phyloP scores from a whole-genome alignment of 2,113 vertebrate species.

The Oreochromis niloticus region DNA sequence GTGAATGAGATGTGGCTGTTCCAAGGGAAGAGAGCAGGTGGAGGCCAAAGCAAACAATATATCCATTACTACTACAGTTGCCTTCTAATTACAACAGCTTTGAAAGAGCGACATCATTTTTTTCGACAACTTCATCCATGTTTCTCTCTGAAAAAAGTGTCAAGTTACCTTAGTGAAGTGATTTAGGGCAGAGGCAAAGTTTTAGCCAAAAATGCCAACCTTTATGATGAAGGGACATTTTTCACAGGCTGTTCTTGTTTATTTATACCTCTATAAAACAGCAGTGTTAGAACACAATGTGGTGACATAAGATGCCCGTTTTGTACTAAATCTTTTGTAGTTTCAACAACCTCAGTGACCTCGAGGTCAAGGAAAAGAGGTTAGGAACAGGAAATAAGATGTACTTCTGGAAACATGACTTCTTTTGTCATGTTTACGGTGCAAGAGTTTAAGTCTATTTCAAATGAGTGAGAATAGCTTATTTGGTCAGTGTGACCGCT shows the following conservation, averaged over 20 bases:
- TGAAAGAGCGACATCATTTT: background rate
- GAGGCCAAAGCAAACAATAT: background rate
- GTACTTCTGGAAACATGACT: background rate
- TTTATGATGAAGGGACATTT: background rate
- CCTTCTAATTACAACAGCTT: background rate
- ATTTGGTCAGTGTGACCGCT: background rate
- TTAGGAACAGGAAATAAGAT: background rate
- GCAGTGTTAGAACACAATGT: background rate
- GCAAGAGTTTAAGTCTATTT: rapidly evolving
- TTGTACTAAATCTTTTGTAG: background rate
- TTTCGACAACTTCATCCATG: background rate
- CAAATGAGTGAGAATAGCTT: background rate
- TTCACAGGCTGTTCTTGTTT: background rate
- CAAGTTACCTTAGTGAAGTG: background rate
- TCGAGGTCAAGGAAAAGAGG: background rate
- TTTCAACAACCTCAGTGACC: background rate
- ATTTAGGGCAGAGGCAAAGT: background rate
- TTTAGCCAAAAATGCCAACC: background rate
- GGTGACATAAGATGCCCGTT: background rate
- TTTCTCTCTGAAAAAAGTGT: background rate
- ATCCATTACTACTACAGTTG: background rate
- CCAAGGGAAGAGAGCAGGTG: background rate
- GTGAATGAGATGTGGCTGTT: background rate
- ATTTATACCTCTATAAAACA: background rate
- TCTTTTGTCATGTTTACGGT: background rate